Evolutionary conservation across 2,797 vertebrate species (phyloP).

Genomic region (Rhynchonycteris naso): DNA sequence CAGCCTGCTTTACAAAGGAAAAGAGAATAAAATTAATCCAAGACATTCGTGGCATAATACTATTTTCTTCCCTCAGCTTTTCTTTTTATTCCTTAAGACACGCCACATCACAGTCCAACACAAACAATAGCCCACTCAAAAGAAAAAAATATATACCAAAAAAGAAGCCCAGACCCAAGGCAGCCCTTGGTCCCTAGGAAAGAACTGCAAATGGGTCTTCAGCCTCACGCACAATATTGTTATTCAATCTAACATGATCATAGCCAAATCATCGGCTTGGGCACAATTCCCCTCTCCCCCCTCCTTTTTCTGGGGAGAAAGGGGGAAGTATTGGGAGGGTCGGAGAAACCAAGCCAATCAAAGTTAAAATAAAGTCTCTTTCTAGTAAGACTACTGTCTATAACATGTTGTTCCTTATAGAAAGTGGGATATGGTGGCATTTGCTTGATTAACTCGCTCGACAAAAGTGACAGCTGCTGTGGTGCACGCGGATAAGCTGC

Average conservation of each 20-base stretch:
- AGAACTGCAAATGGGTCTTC: conserved; percentile 59
- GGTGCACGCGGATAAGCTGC: conserved; percentile 98
- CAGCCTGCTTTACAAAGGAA: conserved; percentile 84
- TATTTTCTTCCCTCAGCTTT: conserved; percentile 83
- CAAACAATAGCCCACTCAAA: conserved; percentile 81
- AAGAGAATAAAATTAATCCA: conserved; percentile 83
- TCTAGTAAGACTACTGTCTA: conserved; percentile 90
- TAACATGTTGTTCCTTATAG: conserved; percentile 92
- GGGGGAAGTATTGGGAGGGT: conserved; percentile 43
- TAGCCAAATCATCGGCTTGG: conserved; percentile 82
- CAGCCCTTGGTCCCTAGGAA: conserved; percentile 77
- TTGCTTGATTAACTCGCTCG: conserved; percentile 99
- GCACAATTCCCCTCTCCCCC: conserved; percentile 40
- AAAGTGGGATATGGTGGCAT: conserved; percentile 99
- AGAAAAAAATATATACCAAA: conserved; percentile 44
- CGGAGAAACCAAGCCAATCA: conserved; percentile 85
- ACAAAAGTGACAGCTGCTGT: conserved; percentile 99
- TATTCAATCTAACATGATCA: conserved; percentile 81
- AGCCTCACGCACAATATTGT: conserved; percentile 68
- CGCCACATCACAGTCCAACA: conserved; percentile 81
- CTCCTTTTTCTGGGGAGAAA: background rate
- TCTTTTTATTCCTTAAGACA: conserved; percentile 81
- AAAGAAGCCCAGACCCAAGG: conserved; percentile 60
- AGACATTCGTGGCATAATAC: conserved; percentile 82
- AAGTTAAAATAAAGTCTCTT: conserved; percentile 91